phyloP scores from a whole-genome alignment of 2,797 vertebrate genomes.

The Chanos chanos region DNA sequence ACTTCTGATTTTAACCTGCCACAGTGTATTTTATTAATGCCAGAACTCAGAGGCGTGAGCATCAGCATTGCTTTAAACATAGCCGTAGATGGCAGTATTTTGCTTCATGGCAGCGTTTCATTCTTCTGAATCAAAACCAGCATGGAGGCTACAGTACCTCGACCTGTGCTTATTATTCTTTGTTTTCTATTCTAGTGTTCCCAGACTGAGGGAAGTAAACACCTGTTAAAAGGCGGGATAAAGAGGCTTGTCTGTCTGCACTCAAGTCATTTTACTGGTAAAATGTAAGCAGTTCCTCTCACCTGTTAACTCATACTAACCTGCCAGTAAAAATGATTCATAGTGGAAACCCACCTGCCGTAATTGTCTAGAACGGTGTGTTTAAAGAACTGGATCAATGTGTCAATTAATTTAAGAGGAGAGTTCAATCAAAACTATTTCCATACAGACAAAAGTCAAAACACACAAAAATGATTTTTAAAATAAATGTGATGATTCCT shows the following conservation, averaged over 20 bases:
- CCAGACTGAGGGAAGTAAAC: too few species aligned
- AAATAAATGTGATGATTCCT: too few species aligned
- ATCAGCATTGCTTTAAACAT: slow-evolving; percentile 62
- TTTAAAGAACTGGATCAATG: slow-evolving; percentile 3
- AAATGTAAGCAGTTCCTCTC: slow-evolving; percentile 11
- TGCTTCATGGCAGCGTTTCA: too few species aligned
- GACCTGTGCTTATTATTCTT: neutral
- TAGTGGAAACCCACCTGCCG: slow-evolving; percentile 29
- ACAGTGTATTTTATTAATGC: too few species aligned
- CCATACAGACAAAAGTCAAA: slow-evolving; percentile 8
- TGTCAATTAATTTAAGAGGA: slow-evolving; percentile 22
- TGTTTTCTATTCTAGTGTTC: too few species aligned
- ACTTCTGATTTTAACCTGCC: too few species aligned
- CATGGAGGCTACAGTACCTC: slow-evolving; percentile 13
- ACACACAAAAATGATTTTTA: slow-evolving; percentile 20
- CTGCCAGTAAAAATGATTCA: slow-evolving; percentile 30
- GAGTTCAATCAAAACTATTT: too few species aligned
- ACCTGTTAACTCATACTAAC: slow-evolving; percentile 26
- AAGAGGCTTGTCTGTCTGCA: too few species aligned
- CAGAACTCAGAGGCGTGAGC: neutral
- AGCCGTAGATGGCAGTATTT: slow-evolving; percentile 82
- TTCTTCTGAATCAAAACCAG: too few species aligned
- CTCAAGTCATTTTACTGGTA: too few species aligned
- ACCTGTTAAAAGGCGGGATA: too few species aligned
- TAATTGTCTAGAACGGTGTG: slow-evolving; percentile 26